phyloP scores from a whole-genome alignment of 1,140 invertebrate species.

The Medauroidea extradentata region DNA sequence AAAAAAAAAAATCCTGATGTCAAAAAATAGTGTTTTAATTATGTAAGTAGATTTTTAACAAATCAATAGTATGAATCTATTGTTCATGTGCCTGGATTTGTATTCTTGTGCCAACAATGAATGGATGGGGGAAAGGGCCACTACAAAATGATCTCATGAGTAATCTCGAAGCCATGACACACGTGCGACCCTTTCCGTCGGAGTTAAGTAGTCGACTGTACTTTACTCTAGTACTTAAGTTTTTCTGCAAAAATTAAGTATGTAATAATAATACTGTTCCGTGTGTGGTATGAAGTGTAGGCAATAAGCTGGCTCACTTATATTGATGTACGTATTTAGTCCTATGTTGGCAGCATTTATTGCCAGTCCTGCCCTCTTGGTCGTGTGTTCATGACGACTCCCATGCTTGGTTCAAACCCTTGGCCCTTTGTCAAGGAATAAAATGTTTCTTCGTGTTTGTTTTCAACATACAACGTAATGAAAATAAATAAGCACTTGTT shows the following conservation, averaged over 20 bases:
- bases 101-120: constrained; percentile 22
- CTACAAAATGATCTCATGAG: constrained; percentile 19
- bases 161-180: constrained; percentile 2
- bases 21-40: constrained; percentile 20
- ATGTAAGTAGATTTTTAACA: constrained; percentile 23
- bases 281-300: constrained; percentile 10
- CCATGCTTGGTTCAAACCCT: constrained; percentile 1
- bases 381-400: neutral
- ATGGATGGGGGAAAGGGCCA: constrained; percentile 6
- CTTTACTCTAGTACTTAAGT: constrained; percentile 18
- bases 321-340: constrained; percentile 15
- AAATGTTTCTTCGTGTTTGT: too few relatives aligned
- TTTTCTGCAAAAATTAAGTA: constrained; percentile 12
- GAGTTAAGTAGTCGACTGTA: constrained; percentile 11
- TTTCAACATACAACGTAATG: too few relatives aligned
- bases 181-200: constrained; percentile 4
- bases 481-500: neutral
- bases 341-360: constrained; percentile 8
- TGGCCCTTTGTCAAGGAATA: too few relatives aligned
- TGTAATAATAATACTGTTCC: neutral
- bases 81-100: constrained; percentile 24
- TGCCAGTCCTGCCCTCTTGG: neutral
- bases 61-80: constrained; percentile 23
- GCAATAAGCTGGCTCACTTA: constrained; percentile 18
- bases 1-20: constrained; percentile 17